Conservation (phyloP, 2,113 vertebrate species). For the Taurulus bubalis region DNA sequence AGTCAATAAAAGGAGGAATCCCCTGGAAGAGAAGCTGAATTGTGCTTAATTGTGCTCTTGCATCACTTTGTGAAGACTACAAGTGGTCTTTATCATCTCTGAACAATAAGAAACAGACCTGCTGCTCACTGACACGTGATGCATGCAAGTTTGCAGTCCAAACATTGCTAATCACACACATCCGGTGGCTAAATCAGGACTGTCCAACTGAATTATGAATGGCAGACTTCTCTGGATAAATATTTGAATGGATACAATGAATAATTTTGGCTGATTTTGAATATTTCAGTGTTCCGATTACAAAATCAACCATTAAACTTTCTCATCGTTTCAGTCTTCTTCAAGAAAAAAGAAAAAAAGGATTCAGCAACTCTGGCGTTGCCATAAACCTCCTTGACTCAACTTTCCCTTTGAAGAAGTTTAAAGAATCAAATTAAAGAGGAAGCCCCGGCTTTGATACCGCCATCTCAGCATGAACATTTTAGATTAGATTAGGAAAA, state of each 20-base stretch:
- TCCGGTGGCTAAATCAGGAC: conserved; percentile 19
- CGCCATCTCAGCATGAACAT: conserved; percentile 64
- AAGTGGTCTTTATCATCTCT: background rate
- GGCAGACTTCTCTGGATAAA: conserved; percentile 45
- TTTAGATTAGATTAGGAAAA: conserved; percentile 66
- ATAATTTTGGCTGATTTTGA: conserved; percentile 65
- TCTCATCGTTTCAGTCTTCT: conserved; percentile 24
- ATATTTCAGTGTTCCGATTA: conserved; percentile 50
- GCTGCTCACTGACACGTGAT: conserved; percentile 11
- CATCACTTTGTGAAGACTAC: background rate
- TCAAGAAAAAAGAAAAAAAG: conserved; percentile 2
- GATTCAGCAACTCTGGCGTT: conserved; percentile 23
- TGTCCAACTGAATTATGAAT: conserved; percentile 45
- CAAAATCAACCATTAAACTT: conserved; percentile 37
- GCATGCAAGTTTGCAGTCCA: conserved; percentile 6
- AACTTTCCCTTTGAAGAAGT: conserved; percentile 68
- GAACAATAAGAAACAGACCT: conserved; percentile 17
- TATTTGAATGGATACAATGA: conserved; percentile 70
- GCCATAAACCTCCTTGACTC: conserved; percentile 46
- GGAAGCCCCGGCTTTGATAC: conserved; percentile 56
- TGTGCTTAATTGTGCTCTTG: background rate
- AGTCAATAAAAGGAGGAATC: conserved; percentile 18
- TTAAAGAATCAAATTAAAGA: conserved; percentile 58
- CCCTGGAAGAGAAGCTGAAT: conserved; percentile 4
- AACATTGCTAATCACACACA: conserved; percentile 25